Conservation (phyloP, 2,113 vertebrate genomes). For the Thalassoma bifasciatum region DNA sequence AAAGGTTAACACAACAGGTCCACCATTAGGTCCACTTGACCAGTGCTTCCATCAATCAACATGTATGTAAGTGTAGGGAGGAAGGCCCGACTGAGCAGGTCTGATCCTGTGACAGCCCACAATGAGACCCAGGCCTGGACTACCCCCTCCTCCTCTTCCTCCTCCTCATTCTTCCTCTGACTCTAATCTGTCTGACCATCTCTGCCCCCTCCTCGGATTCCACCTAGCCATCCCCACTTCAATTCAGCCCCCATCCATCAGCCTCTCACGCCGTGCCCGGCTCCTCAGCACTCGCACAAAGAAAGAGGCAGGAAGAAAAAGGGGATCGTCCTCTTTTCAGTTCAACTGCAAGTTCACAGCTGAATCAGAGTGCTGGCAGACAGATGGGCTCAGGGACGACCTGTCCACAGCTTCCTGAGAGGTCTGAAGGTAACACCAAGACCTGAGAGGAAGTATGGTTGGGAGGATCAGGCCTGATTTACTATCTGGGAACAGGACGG, state of each 20-base stretch:
- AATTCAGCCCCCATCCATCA: constrained; percentile 70
- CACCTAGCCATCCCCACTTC: constrained; percentile 15
- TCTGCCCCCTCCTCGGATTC: constrained; percentile 51
- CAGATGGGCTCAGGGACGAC: constrained; percentile 22
- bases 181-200: constrained; percentile 69
- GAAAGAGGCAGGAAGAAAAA: constrained; percentile 42
- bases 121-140: neutral
- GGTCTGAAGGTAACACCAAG: neutral
- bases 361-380: constrained; percentile 17
- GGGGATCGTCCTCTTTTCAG: constrained; percentile 41
- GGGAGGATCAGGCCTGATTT: neutral
- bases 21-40: constrained; percentile 37
- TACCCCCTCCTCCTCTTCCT: neutral
- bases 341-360: constrained; percentile 75
- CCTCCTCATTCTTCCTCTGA: neutral
- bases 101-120: constrained; percentile 25
- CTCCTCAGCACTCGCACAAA: constrained; percentile 58
- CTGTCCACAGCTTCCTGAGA: constrained; percentile 4
- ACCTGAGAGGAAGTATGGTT: neutral
- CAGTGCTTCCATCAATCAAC: constrained; percentile 50
- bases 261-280: constrained; percentile 28
- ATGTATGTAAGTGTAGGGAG: constrained; percentile 21
- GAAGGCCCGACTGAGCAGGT: constrained; percentile 43
- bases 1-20: constrained; percentile 49
- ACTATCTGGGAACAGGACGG: neutral